These are phyloP conservation scores for Tinea trinotella DNA, from an alignment of 2,888 invertebrate genomes.

Conservation along the genomic window DNA sequence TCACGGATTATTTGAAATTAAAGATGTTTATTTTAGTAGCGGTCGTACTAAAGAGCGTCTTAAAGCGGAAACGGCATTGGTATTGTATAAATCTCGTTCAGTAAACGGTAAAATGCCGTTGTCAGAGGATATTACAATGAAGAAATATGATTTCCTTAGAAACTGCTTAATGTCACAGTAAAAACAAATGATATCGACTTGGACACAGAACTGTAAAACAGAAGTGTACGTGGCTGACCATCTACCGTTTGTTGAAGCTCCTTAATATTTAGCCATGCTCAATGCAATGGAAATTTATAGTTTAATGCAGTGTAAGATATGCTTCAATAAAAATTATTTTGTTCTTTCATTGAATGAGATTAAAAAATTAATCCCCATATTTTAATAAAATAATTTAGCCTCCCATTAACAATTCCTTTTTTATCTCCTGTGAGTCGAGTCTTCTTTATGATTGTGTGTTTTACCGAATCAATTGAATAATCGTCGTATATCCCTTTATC, in stretches of 20 bases:
- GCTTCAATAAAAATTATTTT: no score
- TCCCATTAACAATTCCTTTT: neutral
- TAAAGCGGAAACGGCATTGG: conserved; percentile 1
- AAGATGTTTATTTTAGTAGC: neutral
- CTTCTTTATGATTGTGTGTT: conserved; percentile 27
- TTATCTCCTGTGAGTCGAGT: conserved; percentile 9
- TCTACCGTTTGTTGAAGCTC: neutral
- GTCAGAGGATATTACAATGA: neutral
- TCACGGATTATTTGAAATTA: neutral
- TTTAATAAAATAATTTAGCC: no score
- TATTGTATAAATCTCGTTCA: neutral
- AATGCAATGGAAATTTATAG: no score
- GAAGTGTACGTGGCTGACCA: neutral
- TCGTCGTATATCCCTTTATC: conserved; percentile 51
- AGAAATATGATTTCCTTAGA: conserved; percentile 1
- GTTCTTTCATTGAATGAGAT: no score
- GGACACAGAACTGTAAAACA: neutral
- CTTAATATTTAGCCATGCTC: neutral
- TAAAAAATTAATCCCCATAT: no score
- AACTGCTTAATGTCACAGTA: neutral
- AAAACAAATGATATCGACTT: neutral
- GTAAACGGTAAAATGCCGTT: conserved; percentile 6
- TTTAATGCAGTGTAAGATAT: no score
- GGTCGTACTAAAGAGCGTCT: neutral
- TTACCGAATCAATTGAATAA: conserved; percentile 49